A percentile compares a stretch with the other conserved stretches of the same genome.
Conservation (phyloP, 2,113 vertebrate species). For the Manacus vitellinus region DNA sequence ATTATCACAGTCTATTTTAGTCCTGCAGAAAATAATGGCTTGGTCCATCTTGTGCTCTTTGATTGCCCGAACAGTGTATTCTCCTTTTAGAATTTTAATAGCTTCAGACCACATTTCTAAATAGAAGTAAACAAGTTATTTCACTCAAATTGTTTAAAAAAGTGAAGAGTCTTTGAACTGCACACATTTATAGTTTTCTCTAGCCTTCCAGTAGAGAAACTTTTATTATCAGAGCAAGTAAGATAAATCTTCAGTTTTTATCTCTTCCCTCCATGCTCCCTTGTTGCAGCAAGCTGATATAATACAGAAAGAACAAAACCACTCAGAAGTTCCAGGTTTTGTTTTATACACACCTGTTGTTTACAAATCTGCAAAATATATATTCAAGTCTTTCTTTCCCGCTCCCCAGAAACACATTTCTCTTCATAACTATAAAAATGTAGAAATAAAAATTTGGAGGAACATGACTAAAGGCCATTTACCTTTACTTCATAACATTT, state of each 20-base stretch:
- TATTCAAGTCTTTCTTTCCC: not conserved
- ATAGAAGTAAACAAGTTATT: not conserved
- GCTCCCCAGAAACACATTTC: not conserved
- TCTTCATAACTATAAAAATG: not conserved
- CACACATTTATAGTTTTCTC: not conserved
- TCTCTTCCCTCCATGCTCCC: rapidly evolving
- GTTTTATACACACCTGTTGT: not conserved
- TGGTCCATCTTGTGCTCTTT: constrained; percentile 99
- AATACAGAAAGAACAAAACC: not conserved
- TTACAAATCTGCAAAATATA: not conserved
- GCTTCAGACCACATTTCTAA: constrained; percentile 98
- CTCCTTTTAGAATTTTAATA: constrained; percentile 95
- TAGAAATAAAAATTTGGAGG: not conserved
- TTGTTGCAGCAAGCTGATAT: not conserved
- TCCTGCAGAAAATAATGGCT: constrained; percentile 97
- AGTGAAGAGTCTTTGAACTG: not conserved
- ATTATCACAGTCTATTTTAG: constrained; percentile 98
- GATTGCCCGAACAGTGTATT: constrained; percentile 89
- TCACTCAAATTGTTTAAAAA: not conserved
- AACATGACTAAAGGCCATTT: not conserved
- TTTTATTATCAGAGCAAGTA: not conserved
- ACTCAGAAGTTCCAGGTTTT: not conserved
- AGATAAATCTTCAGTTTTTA: not conserved
- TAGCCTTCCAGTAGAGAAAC: not conserved
- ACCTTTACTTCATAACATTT: not conserved